These are phyloP conservation scores for Tretioscincus oriximinensis DNA, from an alignment of 2,113 vertebrate species.

Conservation along the genomic window DNA sequence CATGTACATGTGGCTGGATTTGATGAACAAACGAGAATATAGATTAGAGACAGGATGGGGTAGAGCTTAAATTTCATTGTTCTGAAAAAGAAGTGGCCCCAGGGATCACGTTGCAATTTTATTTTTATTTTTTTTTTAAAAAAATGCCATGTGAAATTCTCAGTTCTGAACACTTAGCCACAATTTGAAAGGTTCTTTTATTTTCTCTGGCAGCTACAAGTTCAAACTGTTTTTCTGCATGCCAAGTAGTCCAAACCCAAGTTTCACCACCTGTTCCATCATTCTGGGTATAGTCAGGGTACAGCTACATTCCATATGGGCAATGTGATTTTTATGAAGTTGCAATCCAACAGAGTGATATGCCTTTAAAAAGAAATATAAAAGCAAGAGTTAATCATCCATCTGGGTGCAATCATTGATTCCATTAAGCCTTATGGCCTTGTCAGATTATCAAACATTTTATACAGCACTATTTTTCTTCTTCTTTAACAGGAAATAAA, in stretches of 20 bases:
- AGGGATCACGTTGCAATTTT: conserved; percentile 45
- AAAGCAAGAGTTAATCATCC: conserved; percentile 79
- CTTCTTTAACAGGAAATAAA: conserved; percentile 65
- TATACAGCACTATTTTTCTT: conserved; percentile 67
- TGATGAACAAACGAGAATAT: not conserved
- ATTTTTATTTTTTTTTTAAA: not conserved
- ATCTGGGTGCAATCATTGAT: conserved; percentile 85
- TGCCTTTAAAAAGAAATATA: conserved; percentile 40
- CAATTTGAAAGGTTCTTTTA: conserved; percentile 66
- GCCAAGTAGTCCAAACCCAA: conserved; percentile 79
- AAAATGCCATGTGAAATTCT: conserved; percentile 61
- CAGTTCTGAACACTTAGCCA: conserved; percentile 69
- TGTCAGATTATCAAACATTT: conserved; percentile 85
- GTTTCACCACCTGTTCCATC: conserved; percentile 81
- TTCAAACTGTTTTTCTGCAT: conserved; percentile 77
- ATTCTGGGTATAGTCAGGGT: conserved; percentile 81
- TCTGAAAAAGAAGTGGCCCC: conserved; percentile 17
- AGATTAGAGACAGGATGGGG: not conserved
- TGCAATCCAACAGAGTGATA: conserved; percentile 79
- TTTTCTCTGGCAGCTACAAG: conserved; percentile 73
- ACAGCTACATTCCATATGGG: conserved; percentile 84
- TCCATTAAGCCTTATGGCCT: conserved; percentile 86
- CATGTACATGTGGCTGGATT: not conserved
- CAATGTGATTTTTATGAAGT: conserved; percentile 82
- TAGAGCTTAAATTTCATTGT: conserved; percentile 5